Conservation (phyloP, 2,113 vertebrate species). For the Prolemur simus region DNA sequence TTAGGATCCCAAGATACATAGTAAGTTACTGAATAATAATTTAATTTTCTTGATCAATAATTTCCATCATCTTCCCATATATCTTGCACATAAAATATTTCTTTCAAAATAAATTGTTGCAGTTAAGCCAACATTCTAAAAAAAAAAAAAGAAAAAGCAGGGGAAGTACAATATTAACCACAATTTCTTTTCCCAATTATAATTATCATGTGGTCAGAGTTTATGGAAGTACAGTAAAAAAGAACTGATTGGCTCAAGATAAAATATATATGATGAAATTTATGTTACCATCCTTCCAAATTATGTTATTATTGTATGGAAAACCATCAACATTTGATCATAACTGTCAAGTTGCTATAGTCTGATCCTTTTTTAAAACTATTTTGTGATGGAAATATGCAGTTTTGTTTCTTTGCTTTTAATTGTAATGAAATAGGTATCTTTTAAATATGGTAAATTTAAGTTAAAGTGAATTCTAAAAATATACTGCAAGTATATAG, state of each 20-base stretch:
- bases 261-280: background rate
- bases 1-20: background rate
- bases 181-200: background rate
- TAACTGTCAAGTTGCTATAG: background rate
- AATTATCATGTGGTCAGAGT: background rate
- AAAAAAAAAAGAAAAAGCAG: background rate
- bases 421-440: background rate
- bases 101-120: background rate
- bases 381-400: background rate
- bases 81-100: background rate
- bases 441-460: background rate
- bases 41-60: background rate
- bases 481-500: background rate
- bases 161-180: background rate
- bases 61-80: background rate
- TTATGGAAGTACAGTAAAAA: background rate
- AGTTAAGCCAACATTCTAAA: background rate
- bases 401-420: background rate
- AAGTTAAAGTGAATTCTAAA: background rate
- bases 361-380: background rate
- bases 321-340: background rate
- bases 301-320: background rate
- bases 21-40: background rate
- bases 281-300: background rate
- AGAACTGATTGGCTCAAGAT: background rate